These are phyloP conservation scores for Stenoptilia bipunctidactyla DNA, from an alignment of 2,888 invertebrate species.

Conservation along the genomic window DNA sequence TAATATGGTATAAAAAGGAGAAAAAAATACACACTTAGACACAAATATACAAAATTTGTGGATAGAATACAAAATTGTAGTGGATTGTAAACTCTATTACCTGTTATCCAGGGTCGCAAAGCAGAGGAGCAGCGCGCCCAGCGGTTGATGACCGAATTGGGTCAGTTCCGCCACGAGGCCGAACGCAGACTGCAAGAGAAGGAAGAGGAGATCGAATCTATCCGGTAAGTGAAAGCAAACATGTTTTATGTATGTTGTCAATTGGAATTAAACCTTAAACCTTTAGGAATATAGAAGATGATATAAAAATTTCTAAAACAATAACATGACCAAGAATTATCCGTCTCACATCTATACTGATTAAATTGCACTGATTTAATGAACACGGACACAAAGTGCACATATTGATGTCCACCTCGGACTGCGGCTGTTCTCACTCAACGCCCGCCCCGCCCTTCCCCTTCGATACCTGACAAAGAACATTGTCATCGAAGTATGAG, in stretches of 20 bases:
- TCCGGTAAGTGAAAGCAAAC: conserved; percentile 80
- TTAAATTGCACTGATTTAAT: not conserved
- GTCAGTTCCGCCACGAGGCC: conserved; percentile 95
- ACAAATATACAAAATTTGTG: too few species aligned
- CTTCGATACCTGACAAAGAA: conserved; percentile 29
- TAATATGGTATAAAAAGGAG: too few species aligned
- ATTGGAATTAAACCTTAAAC: too few species aligned
- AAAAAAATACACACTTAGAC: too few species aligned
- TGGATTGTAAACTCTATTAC: too few species aligned
- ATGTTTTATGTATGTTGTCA: too few species aligned
- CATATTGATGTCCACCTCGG: conserved; percentile 30
- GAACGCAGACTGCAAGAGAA: conserved; percentile 97
- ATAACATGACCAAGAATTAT: not conserved
- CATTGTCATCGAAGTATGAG: conserved; percentile 37
- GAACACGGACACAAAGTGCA: not conserved
- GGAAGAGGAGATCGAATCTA: conserved; percentile 97
- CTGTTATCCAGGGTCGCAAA: conserved; percentile 83
- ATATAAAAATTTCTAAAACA: too few species aligned
- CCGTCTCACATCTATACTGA: not conserved
- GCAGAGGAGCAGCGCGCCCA: conserved; percentile 97
- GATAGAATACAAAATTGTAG: too few species aligned
- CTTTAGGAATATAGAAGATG: too few species aligned
- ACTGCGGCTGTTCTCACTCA: conserved; percentile 35
- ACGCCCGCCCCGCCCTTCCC: conserved; percentile 29
- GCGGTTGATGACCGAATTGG: conserved; percentile 92